phyloP scores from a whole-genome alignment of 2,113 vertebrate species.

The Leuciscus idus region DNA sequence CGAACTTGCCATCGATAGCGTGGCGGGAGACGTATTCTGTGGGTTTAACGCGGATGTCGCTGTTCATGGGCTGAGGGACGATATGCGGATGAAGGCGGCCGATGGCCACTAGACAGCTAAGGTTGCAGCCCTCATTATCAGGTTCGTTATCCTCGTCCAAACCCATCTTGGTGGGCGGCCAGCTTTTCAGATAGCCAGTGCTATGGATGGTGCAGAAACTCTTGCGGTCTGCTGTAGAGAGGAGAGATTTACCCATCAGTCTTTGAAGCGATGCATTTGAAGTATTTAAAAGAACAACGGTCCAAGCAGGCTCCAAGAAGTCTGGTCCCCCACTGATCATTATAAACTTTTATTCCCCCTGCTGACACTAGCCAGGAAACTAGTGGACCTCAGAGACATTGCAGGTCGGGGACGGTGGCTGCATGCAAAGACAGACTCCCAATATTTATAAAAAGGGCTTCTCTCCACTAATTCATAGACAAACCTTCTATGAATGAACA shows the following conservation, averaged over 20 bases:
- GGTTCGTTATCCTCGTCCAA: conserved; percentile 95
- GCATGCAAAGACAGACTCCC: too few species aligned
- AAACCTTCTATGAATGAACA: too few species aligned
- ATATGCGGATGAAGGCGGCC: conserved; percentile 95
- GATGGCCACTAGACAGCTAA: conserved; percentile 98
- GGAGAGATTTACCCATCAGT: background rate
- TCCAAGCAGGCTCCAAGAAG: too few species aligned
- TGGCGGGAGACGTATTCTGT: conserved; percentile 97
- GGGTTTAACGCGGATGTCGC: conserved; percentile 94
- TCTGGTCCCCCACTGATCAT: too few species aligned
- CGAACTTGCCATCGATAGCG: conserved; percentile 97
- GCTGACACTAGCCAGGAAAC: too few species aligned
- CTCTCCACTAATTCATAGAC: too few species aligned
- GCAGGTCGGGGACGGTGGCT: too few species aligned
- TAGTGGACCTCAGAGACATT: too few species aligned
- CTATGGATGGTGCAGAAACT: conserved; percentile 99
- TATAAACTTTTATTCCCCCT: too few species aligned
- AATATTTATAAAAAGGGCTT: too few species aligned
- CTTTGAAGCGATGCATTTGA: background rate
- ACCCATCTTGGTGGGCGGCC: conserved; percentile 98
- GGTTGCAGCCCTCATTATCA: conserved; percentile 95
- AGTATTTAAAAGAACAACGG: background rate
- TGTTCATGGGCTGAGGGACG: conserved; percentile 86
- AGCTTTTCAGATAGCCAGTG: conserved; percentile 98
- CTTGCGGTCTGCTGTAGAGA: conserved; percentile 88